phyloP scores from a whole-genome alignment of 1,140 invertebrate genomes.

The Zaprionus taronus region DNA sequence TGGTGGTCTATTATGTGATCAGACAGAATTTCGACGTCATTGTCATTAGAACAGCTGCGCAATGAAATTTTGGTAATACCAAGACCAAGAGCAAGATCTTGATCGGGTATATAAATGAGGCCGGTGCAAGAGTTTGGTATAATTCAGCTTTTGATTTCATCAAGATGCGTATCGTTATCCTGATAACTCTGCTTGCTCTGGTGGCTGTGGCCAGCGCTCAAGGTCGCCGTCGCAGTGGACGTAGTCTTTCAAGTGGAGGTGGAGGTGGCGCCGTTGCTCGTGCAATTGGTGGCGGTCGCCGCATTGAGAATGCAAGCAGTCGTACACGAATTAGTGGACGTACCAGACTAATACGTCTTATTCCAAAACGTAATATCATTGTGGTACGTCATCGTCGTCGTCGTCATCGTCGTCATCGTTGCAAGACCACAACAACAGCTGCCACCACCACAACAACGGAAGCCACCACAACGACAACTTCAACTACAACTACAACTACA shows the following conservation, averaged over 20 bases:
- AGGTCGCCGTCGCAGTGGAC: background rate
- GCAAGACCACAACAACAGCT: background rate
- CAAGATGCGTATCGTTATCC: conserved; percentile 11
- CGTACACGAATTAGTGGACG: background rate
- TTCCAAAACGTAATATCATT: too few relatives aligned
- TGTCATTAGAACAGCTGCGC: conserved; percentile 15
- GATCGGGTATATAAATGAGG: background rate
- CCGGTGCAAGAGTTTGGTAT: background rate
- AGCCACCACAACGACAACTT: background rate
- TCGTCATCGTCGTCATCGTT: background rate
- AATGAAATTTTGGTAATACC: background rate
- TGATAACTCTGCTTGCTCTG: conserved; percentile 21
- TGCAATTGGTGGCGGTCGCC: background rate
- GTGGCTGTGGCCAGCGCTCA: conserved; percentile 20
- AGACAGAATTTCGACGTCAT: background rate
- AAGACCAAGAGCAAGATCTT: background rate
- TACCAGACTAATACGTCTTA: too few relatives aligned
- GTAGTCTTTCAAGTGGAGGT: background rate
- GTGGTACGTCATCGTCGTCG: too few relatives aligned
- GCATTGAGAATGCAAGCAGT: background rate
- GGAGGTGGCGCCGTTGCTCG: background rate
- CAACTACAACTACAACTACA: background rate
- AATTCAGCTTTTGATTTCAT: conserved; percentile 11
- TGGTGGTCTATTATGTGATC: background rate
- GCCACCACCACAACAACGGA: background rate